Base-by-base conservation (phyloP, 2,797 vertebrate species). In the Bovichtus diacanthus region DNA sequence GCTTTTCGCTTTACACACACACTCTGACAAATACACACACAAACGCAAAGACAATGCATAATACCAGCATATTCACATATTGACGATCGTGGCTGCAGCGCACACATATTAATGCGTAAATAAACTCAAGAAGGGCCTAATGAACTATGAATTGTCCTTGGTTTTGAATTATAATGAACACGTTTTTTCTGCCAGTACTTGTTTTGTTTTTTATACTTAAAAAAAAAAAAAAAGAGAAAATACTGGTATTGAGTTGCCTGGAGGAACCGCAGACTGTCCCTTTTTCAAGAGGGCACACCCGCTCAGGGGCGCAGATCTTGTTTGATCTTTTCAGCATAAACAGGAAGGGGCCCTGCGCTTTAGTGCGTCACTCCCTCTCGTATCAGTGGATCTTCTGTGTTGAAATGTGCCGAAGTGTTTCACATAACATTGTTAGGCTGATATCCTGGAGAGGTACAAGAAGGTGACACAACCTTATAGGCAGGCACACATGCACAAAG, bases 301-400 rank as follows among this genome's bases (percentile, higher is more conserved):
- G 19, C 43, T 80, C n/a, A 0, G 76, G 81, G 34, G 62, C 71
- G 61, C 78, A 55, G 66, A 46, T 81, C 72, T 75, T 25, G 80
- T 88, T 90, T 88, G 88, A 91, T 92, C 91, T 84, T 90, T 27
- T 50, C 64, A 87, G 84, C 85, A 87, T 89, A 92, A 91, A 93
- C 91, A 92, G 91, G 91, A 93, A 90, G 89, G 67, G 91, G 89
- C 91, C 90, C 86, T 60, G 74, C 25, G 19, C 90, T 88, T 80
- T 73, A 90, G 88, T 92, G 90, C 92, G 92, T 93, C 92, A 94
- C 86, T 76, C 55, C 71, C 73, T 76, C 87, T 89, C 50, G 10
- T 91, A 89, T 90, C 90, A 88, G 67, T 53, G 83, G 81, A 88
- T 92, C 87, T 81, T 90, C 80, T 90, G 85, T 84, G 85, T 80